These are phyloP conservation scores for Drosophila ochracea DNA, from an alignment of 2,888 invertebrate genomes.

Conservation along the genomic window DNA sequence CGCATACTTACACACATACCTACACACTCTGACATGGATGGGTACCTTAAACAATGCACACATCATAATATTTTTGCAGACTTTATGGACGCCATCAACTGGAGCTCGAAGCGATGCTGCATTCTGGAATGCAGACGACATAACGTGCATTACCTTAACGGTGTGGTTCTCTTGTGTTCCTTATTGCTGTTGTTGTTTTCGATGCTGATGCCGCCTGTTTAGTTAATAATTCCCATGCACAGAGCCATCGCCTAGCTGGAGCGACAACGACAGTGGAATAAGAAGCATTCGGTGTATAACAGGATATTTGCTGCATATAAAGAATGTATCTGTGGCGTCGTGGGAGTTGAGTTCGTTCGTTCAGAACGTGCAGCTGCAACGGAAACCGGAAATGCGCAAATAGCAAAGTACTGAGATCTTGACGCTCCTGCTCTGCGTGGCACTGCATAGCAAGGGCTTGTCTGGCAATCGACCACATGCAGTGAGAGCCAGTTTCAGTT, in stretches of 20 bases:
- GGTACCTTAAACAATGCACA: constrained; percentile 51
- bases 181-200: constrained; percentile 6
- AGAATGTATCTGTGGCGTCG: constrained; percentile 55
- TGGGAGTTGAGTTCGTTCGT: constrained; percentile 41
- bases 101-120: constrained; percentile 30
- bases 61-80: constrained; percentile 59
- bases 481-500: constrained; percentile 40
- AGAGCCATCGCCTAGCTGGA: constrained; percentile 43
- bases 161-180: constrained; percentile 34
- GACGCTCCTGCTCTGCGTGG: constrained; percentile 53
- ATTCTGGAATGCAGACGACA: constrained; percentile 56
- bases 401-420: constrained; percentile 75
- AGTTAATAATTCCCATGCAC: constrained; percentile 81
- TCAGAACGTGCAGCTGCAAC: constrained; percentile 68
- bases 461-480: constrained; percentile 60
- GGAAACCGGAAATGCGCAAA: constrained; percentile 84
- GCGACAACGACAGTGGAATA: constrained; percentile 40
- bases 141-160: constrained; percentile 61
- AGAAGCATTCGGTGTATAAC: constrained; percentile 66
- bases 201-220: constrained; percentile 50
- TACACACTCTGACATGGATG: constrained; percentile 7
- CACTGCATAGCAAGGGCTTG: constrained; percentile 28
- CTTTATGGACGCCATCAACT: constrained; percentile 56
- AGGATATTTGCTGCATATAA: constrained; percentile 73
- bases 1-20: constrained; percentile 2